Evolutionary conservation across 2,888 invertebrate species (phyloP).

Genomic region (Ornithoptera alexandrae): DNA sequence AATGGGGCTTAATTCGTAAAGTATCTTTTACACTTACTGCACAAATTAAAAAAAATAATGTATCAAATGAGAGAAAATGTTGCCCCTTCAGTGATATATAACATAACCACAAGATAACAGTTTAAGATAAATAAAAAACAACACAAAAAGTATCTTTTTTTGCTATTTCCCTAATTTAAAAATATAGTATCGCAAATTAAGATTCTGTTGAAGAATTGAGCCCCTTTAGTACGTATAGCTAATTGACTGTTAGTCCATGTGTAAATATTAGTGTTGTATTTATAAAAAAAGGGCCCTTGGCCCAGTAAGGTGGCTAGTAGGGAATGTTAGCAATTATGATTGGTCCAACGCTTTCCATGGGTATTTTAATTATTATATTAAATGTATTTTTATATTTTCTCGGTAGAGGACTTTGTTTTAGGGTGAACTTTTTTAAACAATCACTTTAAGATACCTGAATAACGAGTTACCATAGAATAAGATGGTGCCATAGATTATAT

Average conservation of each 20-base stretch:
- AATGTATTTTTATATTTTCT: conserved; percentile 32
- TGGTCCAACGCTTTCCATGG: conserved; percentile 65
- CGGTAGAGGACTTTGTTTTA: conserved; percentile 39
- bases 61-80: background rate
- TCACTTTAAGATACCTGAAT: conserved; percentile 55
- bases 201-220: conserved; percentile 15
- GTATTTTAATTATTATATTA: conserved; percentile 34
- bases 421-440: conserved; percentile 32
- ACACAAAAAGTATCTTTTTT: background rate
- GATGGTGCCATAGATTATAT: conserved; percentile 55
- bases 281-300: conserved; percentile 43
- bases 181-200: background rate
- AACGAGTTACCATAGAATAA: conserved; percentile 74
- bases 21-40: background rate
- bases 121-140: background rate
- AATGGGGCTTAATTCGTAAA: conserved; percentile 31
- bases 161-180: background rate
- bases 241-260: conserved; percentile 70
- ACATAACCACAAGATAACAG: background rate
- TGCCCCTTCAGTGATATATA: background rate
- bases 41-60: background rate
- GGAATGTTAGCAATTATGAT: conserved; percentile 76
- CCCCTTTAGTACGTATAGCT: conserved; percentile 45
- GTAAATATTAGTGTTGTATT: conserved; percentile 76
- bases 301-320: conserved; percentile 53